These are phyloP conservation scores for Turritopsis dohrnii DNA, from an alignment of 30 jellyfish, hydroid and myxozoan genomes.

Conservation along the genomic window DNA sequence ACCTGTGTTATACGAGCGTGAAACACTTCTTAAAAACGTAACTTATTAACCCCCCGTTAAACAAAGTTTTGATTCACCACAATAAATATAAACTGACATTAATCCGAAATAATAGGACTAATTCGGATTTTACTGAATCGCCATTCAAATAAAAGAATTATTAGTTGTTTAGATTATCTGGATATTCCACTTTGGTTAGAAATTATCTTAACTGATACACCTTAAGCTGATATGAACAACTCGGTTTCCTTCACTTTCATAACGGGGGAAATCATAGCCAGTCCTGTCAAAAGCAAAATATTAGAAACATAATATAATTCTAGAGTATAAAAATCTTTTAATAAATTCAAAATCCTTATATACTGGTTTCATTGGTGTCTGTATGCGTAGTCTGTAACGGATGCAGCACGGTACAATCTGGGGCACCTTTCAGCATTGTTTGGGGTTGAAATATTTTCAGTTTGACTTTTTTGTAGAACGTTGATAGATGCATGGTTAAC, in stretches of 20 bases:
- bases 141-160: background rate
- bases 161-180: background rate
- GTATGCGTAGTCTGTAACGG: background rate
- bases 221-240: background rate
- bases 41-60: background rate
- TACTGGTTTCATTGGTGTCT: slow-evolving; percentile 20
- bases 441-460: slow-evolving; percentile 7
- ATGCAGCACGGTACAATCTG: background rate
- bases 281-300: background rate
- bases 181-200: background rate
- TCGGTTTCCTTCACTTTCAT: background rate
- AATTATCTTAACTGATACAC: background rate
- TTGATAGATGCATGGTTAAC: slow-evolving; percentile 58
- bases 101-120: background rate
- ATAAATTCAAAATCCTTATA: background rate
- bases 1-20: slow-evolving; percentile 3
- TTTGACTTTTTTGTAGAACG: slow-evolving; percentile 17
- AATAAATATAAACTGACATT: background rate
- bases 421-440: background rate
- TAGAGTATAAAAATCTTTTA: background rate
- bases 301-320: background rate
- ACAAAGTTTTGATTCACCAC: background rate
- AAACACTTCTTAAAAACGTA: background rate
- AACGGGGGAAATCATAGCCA: background rate
- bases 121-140: background rate